These are phyloP conservation scores for Caerostris extrusa DNA, from an alignment of 1,140 invertebrate species.

Conservation along the genomic window DNA sequence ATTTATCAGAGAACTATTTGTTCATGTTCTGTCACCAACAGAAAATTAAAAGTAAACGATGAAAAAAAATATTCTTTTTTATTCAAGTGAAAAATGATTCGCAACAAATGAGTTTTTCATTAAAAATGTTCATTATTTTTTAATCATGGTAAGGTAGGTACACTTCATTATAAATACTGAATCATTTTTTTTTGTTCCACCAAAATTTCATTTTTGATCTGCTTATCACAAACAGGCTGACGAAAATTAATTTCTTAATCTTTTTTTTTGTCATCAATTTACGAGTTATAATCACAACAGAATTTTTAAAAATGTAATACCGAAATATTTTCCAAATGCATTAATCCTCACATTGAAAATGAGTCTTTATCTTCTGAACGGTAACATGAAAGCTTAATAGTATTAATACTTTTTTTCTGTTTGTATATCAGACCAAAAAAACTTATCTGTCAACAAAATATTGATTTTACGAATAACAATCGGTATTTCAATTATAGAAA, in stretches of 20 bases:
- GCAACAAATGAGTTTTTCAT: constrained; percentile 10
- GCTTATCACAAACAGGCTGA: neutral
- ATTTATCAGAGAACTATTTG: constrained; percentile 16
- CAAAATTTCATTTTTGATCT: constrained; percentile 7
- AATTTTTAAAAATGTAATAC: neutral
- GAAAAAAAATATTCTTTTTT: neutral
- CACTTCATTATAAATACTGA: neutral
- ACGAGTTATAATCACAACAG: neutral
- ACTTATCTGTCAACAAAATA: neutral
- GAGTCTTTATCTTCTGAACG: neutral
- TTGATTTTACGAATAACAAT: neutral
- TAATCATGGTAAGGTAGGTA: neutral
- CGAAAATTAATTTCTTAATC: constrained; percentile 5
- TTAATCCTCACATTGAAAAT: neutral
- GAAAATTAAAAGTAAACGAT: neutral
- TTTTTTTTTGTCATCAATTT: neutral
- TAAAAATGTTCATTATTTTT: constrained; percentile 13
- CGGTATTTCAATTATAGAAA: no score
- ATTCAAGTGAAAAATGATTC: constrained; percentile 4
- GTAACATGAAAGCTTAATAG: neutral
- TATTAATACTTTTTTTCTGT: neutral
- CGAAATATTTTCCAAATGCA: neutral
- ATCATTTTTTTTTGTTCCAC: neutral
- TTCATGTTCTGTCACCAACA: constrained; percentile 6
- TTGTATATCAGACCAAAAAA: neutral